Percentiles rank a stretch among this genome's conserved stretches.
Evolutionary conservation across 2,888 invertebrate genomes (phyloP).

Genomic region (Dioctria rufipes): DNA sequence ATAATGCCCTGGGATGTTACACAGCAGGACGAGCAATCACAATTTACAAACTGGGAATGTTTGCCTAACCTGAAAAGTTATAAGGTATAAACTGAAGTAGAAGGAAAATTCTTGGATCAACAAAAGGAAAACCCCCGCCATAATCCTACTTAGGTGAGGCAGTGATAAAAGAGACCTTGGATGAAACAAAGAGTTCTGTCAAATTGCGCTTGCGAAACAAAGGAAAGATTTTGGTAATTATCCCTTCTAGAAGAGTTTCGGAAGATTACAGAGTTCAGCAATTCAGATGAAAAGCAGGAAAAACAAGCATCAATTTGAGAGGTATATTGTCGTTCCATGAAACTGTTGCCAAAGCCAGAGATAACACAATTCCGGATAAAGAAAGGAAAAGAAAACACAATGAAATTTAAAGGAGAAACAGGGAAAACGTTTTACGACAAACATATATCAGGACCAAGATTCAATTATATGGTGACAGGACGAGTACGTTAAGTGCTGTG

Average conservation of each 20-base stretch:
- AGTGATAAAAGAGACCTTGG: not conserved
- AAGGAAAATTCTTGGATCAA: not conserved
- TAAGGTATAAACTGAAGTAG: not conserved
- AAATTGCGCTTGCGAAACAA: not conserved
- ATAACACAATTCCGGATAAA: not conserved
- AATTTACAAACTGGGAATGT: not conserved
- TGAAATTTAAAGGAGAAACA: slow-evolving; percentile 29
- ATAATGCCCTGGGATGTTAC: not conserved
- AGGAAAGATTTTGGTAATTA: slow-evolving; percentile 13
- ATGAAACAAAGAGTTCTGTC: not conserved
- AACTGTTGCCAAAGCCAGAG: not conserved
- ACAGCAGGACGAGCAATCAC: not conserved
- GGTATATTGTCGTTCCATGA: not conserved
- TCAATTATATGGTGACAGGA: slow-evolving; percentile 31
- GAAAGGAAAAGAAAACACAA: slow-evolving; percentile 1
- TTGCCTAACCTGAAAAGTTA: not conserved
- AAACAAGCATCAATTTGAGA: slow-evolving; percentile 1
- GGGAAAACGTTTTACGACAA: slow-evolving; percentile 32
- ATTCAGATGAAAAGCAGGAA: not conserved
- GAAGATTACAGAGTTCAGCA: not conserved
- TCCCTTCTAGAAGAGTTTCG: not conserved
- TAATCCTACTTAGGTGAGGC: not conserved
- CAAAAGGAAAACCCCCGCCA: not conserved
- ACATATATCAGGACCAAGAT: slow-evolving; percentile 31
- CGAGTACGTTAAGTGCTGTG: not conserved